phyloP scores from a whole-genome alignment of 2,797 vertebrate genomes.

The Ataeniobius toweri region DNA sequence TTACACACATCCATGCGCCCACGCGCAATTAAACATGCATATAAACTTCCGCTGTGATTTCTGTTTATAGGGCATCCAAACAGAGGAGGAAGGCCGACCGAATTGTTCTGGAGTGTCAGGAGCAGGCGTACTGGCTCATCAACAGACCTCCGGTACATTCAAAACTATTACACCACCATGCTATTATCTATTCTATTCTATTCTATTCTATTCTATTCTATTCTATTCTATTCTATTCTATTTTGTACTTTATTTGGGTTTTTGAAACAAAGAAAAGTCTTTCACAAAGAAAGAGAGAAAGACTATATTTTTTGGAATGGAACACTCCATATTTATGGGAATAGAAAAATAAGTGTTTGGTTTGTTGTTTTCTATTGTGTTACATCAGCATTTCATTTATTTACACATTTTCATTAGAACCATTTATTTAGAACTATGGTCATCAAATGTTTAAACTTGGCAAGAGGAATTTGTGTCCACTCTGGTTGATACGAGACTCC shows the following conservation, averaged over 20 bases:
- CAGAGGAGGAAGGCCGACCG: constrained; percentile 91
- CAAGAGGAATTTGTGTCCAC: too few relatives aligned
- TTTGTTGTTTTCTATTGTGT: background rate
- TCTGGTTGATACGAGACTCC: too few relatives aligned
- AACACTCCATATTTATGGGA: background rate
- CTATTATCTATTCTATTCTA: background rate
- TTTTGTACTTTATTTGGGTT: background rate
- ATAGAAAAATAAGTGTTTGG: background rate
- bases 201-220: background rate
- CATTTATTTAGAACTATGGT: too few relatives aligned
- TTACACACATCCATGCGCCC: background rate
- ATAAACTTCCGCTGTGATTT: constrained; percentile 33
- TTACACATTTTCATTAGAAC: too few relatives aligned
- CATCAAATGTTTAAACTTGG: too few relatives aligned
- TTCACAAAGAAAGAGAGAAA: background rate
- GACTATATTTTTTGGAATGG: background rate
- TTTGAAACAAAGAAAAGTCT: background rate
- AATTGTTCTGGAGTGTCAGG: constrained; percentile 93
- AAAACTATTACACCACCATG: background rate
- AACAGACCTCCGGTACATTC: constrained; percentile 87
- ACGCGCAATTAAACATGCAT: background rate
- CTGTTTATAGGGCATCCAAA: constrained; percentile 87
- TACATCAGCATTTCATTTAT: too few relatives aligned
- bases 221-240: background rate
- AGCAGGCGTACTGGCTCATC: constrained; percentile 94